Evolutionary conservation across 2,797 vertebrate species (phyloP).

Genomic region (Melanotaenia maccullochi): DNA sequence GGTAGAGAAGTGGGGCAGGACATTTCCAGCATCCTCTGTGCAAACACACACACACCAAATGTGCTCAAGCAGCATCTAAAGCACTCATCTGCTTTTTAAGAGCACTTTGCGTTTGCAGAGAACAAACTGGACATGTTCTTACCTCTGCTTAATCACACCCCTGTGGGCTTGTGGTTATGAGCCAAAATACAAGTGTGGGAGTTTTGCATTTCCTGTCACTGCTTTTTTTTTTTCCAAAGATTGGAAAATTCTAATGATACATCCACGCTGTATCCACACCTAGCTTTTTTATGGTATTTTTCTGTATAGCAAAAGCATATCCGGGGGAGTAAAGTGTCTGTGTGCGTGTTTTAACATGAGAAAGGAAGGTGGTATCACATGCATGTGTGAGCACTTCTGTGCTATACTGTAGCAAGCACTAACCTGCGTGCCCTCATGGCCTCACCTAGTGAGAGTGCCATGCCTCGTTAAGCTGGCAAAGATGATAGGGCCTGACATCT

Average conservation of each 20-base stretch:
- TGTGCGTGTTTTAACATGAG: not conserved
- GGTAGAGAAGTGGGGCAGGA: conserved; percentile 77
- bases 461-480: conserved; percentile 68
- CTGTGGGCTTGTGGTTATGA: conserved; percentile 31
- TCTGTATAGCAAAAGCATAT: conserved; percentile 13
- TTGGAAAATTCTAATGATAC: not conserved
- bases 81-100: conserved; percentile 15
- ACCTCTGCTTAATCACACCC: conserved; percentile 37
- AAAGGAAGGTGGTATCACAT: not conserved
- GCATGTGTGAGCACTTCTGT: conserved; percentile 10
- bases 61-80: conserved; percentile 22
- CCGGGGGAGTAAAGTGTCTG: not conserved
- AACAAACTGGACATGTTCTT: conserved; percentile 29
- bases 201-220: conserved; percentile 15
- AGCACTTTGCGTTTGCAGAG: conserved; percentile 9
- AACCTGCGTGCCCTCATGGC: conserved; percentile 61
- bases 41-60: conserved; percentile 35
- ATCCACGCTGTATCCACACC: not conserved
- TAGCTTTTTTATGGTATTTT: not conserved
- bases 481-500: conserved; percentile 72
- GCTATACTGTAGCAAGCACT: conserved; percentile 41
- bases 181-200: conserved; percentile 36
- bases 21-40: conserved; percentile 65
- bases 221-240: not conserved
- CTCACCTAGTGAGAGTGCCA: conserved; percentile 69